These are phyloP conservation scores for Dendroctonus valens DNA, from an alignment of 1,140 invertebrate genomes.

Conservation along the genomic window DNA sequence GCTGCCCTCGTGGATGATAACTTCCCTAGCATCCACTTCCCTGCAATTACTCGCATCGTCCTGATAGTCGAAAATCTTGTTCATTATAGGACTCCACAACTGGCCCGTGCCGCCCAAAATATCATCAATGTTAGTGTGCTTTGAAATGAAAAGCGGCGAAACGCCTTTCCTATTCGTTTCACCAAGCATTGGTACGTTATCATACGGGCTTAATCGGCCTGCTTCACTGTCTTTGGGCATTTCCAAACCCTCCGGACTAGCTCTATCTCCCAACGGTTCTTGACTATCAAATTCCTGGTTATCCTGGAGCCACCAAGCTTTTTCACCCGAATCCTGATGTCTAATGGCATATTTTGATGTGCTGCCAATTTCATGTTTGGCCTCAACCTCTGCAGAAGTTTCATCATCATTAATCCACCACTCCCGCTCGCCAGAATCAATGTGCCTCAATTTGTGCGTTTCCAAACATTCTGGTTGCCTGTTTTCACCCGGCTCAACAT, in stretches of 20 bases:
- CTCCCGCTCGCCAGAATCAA: conserved; percentile 58
- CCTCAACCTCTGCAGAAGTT: conserved; percentile 32
- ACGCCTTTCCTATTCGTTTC: conserved; percentile 48
- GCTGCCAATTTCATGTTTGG: conserved; percentile 27
- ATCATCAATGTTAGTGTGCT: conserved; percentile 80
- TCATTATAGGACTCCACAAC: conserved; percentile 62
- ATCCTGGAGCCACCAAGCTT: conserved; percentile 64
- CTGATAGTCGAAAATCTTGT: conserved; percentile 51
- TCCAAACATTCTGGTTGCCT: neutral
- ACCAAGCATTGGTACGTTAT: conserved; percentile 57
- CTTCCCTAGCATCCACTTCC: conserved; percentile 68
- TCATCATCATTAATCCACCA: conserved; percentile 60
- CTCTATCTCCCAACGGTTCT: conserved; percentile 69
- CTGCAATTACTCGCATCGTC: conserved; percentile 56
- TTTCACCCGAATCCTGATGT: conserved; percentile 57
- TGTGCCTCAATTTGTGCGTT: conserved; percentile 50
- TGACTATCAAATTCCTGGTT: conserved; percentile 40
- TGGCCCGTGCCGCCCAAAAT: conserved; percentile 65
- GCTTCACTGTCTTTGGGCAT: conserved; percentile 53
- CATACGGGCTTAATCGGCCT: conserved; percentile 64
- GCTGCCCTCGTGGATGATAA: conserved; percentile 69
- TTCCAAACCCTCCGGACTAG: conserved; percentile 73
- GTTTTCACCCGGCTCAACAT: conserved; percentile 57
- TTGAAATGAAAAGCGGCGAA: conserved; percentile 68
- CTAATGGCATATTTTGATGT: conserved; percentile 46